Evolutionary conservation across 1,140 invertebrate genomes (phyloP).

Genomic region (Drosophila busckii): DNA sequence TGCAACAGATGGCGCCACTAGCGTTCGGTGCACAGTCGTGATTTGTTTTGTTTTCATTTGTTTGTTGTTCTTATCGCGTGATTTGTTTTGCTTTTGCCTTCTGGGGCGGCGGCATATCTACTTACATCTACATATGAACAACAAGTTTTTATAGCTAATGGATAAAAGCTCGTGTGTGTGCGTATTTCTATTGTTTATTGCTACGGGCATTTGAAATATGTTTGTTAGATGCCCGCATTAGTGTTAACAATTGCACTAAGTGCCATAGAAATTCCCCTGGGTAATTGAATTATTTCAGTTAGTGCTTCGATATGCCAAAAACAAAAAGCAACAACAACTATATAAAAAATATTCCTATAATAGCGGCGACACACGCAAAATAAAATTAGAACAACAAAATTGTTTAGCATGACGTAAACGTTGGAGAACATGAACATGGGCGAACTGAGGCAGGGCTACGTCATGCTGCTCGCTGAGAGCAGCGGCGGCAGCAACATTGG

Average conservation of each 20-base stretch:
- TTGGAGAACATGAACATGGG: constrained; percentile 17
- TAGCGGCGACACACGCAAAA: constrained; percentile 1
- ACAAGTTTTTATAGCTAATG: constrained; percentile 19
- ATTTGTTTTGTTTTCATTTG: constrained; percentile 19
- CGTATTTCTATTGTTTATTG: too few relatives aligned
- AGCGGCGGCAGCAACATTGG: too few relatives aligned
- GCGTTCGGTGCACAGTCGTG: background rate
- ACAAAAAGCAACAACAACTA: background rate
- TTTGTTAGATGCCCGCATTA: too few relatives aligned
- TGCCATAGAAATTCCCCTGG: background rate
- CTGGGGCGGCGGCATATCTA: constrained; percentile 10
- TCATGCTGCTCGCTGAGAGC: constrained; percentile 5
- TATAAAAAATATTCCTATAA: background rate
- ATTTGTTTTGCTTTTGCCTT: constrained; percentile 8
- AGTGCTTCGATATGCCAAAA: background rate
- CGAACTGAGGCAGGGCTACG: constrained; percentile 8
- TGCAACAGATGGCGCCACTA: background rate
- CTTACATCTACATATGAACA: background rate
- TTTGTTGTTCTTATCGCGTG: constrained; percentile 13
- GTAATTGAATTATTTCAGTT: constrained; percentile 27
- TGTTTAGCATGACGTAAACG: constrained; percentile 50
- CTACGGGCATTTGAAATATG: too few relatives aligned
- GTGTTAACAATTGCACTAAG: too few relatives aligned
- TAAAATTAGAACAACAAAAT: constrained; percentile 38
- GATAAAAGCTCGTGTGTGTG: constrained; percentile 11